A percentile compares a stretch with the other conserved stretches of the same genome.
phyloP scores from a whole-genome alignment of 2,113 vertebrate genomes.

The Anoura caudifer region DNA sequence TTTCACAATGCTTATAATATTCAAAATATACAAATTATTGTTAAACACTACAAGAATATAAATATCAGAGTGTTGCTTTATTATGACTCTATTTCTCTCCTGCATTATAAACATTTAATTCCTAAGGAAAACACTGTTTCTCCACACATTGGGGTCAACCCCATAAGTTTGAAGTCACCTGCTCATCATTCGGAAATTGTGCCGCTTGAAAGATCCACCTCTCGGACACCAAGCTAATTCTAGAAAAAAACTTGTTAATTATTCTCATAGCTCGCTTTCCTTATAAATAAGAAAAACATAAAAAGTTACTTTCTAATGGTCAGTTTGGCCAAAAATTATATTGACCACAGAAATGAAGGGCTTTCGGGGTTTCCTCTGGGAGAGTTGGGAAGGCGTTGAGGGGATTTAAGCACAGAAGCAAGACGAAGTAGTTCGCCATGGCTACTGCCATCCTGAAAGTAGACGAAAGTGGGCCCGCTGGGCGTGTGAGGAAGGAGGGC shows the following conservation, averaged over 20 bases:
- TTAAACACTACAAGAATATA: background rate
- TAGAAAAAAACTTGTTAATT: background rate
- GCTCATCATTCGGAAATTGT: background rate
- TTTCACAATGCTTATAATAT: background rate
- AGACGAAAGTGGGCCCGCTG: accelerated
- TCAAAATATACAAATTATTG: background rate
- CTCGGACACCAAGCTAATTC: background rate
- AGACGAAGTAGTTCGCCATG: background rate
- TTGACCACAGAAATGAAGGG: background rate
- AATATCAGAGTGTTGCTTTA: background rate
- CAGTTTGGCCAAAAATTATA: background rate
- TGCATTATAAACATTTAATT: background rate
- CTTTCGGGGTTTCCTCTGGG: background rate
- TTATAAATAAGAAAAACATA: background rate
- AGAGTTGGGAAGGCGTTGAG: background rate
- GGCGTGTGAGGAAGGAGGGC: background rate
- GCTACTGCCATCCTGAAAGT: background rate
- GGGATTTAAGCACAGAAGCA: background rate
- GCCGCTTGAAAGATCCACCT: background rate
- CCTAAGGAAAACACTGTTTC: background rate
- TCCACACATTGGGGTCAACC: background rate
- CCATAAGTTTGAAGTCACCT: too few relatives aligned
- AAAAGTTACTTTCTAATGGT: background rate
- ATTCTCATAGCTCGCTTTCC: background rate
- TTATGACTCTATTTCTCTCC: background rate